Evolutionary conservation across 2,888 invertebrate species (phyloP).

Genomic region (Allolobophora icterica): DNA sequence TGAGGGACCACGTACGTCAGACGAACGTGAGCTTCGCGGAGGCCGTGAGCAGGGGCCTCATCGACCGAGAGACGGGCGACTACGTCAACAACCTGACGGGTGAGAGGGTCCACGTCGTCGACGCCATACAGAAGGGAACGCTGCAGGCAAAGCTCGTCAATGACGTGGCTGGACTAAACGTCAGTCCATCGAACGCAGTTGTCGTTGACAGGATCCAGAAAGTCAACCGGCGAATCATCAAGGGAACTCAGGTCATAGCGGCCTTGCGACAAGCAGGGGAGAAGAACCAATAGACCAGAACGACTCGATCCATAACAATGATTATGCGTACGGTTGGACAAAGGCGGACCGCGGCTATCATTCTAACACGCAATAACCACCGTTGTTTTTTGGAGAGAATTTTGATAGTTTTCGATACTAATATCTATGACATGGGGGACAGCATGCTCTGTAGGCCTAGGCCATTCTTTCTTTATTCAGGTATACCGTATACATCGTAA

Average conservation of each 20-base stretch:
- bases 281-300: background rate
- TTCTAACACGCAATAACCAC: constrained; percentile 10
- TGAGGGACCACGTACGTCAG: constrained; percentile 44
- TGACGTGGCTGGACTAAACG: constrained; percentile 9
- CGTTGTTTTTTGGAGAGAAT: background rate
- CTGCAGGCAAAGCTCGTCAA: background rate
- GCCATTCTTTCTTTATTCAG: background rate
- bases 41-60: constrained; percentile 48
- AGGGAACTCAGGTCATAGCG: background rate
- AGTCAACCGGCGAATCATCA: background rate
- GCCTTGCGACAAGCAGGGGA: constrained; percentile 13
- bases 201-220: constrained; percentile 2
- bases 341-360: background rate
- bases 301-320: background rate
- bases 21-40: constrained; percentile 31
- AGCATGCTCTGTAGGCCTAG: background rate
- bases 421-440: background rate
- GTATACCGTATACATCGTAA: background rate
- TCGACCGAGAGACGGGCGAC: constrained; percentile 48
- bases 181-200: background rate
- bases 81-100: constrained; percentile 50
- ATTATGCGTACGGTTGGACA: background rate
- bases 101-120: constrained; percentile 45
- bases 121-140: constrained; percentile 48
- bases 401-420: background rate